Conservation (phyloP, 2,797 vertebrate genomes). For the Sebastes cheni region DNA sequence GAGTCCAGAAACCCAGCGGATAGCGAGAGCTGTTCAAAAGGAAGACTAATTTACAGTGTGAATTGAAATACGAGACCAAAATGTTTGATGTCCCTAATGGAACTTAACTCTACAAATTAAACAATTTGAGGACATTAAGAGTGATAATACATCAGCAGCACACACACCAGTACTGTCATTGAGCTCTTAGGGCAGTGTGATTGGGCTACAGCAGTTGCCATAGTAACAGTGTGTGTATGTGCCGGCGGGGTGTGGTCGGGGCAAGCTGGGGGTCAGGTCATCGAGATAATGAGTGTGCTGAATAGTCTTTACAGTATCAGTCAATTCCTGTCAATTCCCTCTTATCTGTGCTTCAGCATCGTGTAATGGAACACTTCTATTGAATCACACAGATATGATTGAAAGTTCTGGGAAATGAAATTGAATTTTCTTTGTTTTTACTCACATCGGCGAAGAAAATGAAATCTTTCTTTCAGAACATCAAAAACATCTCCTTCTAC, state of each 20-base stretch:
- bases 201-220: constrained; percentile 54
- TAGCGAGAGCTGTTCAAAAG: not conserved
- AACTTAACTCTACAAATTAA: not conserved
- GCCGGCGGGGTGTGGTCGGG: constrained; percentile 4
- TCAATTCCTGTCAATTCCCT: constrained; percentile 47
- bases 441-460: not conserved
- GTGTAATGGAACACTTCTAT: constrained; percentile 10
- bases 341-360: constrained; percentile 21
- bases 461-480: not conserved
- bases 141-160: not conserved
- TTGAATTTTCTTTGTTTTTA: not conserved
- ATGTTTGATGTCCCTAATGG: not conserved
- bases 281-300: constrained; percentile 49
- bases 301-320: constrained; percentile 40
- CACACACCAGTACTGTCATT: constrained; percentile 17
- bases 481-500: not conserved
- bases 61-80: not conserved
- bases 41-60: not conserved
- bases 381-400: constrained; percentile 25
- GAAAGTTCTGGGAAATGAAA: not conserved
- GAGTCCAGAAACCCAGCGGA: not conserved
- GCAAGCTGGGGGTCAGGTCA: constrained; percentile 49
- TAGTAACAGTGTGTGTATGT: constrained; percentile 46
- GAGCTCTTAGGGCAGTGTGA: constrained; percentile 44
- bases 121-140: not conserved